Percentiles rank a stretch among this genome's conserved stretches.
phyloP scores from a whole-genome alignment of 2,888 invertebrate species.

The Trachelus stipa region DNA sequence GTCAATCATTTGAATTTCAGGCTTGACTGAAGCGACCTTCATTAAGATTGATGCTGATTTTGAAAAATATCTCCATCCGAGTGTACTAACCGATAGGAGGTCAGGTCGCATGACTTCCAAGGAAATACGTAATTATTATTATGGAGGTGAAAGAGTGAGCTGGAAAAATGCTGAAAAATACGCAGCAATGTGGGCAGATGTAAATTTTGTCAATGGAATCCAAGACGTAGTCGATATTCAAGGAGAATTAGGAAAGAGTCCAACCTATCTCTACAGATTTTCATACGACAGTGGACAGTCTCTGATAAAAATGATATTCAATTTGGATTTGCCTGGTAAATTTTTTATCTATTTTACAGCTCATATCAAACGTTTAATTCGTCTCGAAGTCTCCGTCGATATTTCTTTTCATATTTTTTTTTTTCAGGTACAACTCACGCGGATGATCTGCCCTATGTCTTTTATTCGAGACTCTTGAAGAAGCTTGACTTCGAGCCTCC shows the following conservation, averaged over 20 bases:
- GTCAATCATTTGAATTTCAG: constrained; percentile 13
- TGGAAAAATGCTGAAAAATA: constrained; percentile 28
- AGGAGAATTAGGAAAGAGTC: constrained; percentile 6
- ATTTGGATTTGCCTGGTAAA: constrained; percentile 42
- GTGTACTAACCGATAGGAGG: background rate
- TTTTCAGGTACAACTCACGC: constrained; percentile 40
- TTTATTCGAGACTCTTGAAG: constrained; percentile 35
- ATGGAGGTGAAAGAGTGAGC: constrained; percentile 36
- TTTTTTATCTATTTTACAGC: constrained; percentile 6
- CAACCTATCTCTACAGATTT: constrained; percentile 53
- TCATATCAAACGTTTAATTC: background rate
- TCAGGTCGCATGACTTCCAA: constrained; percentile 25
- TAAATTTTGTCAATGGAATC: constrained; percentile 43
- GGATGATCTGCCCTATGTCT: constrained; percentile 53
- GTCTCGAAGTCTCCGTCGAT: background rate
- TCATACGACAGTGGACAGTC: constrained; percentile 42
- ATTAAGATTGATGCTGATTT: constrained; percentile 32
- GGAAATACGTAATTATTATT: constrained; percentile 46
- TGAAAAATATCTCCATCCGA: constrained; percentile 17
- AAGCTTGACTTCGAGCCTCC: constrained; percentile 24
- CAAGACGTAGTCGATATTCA: constrained; percentile 43
- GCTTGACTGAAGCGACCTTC: constrained; percentile 18
- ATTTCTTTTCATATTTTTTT: background rate
- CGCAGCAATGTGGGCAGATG: constrained; percentile 38
- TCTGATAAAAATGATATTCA: constrained; percentile 28